phyloP scores from a whole-genome alignment of 2,113 vertebrate genomes.

The Xiphophorus hellerii region DNA sequence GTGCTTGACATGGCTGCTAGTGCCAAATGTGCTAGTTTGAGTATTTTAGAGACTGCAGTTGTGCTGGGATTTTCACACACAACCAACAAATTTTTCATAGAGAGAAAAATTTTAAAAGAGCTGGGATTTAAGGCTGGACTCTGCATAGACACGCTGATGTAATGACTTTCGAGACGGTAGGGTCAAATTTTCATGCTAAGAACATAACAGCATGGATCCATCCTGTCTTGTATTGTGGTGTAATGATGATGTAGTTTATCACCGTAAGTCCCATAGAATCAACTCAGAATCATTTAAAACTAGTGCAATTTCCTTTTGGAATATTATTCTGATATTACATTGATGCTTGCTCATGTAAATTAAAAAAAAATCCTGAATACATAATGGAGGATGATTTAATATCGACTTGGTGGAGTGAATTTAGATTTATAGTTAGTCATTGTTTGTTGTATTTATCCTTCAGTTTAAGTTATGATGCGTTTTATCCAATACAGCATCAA shows the following conservation, averaged over 20 bases:
- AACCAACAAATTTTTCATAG: background rate
- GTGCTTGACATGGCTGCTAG: background rate
- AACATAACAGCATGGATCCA: background rate
- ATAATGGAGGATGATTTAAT: too few species aligned
- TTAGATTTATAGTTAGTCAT: too few species aligned
- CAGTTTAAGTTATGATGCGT: background rate
- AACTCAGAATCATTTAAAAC: background rate
- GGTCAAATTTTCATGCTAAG: background rate
- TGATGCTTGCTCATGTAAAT: too few species aligned
- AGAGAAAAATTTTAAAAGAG: background rate
- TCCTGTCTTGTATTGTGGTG: background rate
- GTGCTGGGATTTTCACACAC: background rate
- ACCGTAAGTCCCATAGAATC: background rate
- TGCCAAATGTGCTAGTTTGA: background rate
- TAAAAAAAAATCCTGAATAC: too few species aligned
- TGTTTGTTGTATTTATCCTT: too few species aligned
- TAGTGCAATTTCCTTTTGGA: too few species aligned
- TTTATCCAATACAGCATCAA: constrained; percentile 6
- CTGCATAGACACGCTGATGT: too few species aligned
- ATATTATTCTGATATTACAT: too few species aligned
- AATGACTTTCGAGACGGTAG: background rate
- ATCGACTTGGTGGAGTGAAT: too few species aligned
- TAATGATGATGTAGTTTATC: background rate
- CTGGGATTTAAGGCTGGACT: background rate
- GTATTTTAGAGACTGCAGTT: background rate